Conservation (phyloP, 2,113 vertebrate genomes). For the Lates calcarifer region DNA sequence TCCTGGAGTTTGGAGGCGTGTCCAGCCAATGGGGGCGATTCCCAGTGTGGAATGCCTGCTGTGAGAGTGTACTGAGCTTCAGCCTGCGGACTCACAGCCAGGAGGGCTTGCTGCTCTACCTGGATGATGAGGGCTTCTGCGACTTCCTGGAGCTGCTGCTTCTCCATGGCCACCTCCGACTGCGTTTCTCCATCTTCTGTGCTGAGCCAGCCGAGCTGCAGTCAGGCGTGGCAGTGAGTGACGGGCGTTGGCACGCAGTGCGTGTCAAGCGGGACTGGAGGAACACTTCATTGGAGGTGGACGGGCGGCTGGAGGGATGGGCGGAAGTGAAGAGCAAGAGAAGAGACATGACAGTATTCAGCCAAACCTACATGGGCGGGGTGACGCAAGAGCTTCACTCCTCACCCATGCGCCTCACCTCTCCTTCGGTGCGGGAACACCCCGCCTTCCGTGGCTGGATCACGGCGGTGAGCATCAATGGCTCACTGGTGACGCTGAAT, state of each 20-base stretch:
- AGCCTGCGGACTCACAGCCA: slow-evolving; percentile 98
- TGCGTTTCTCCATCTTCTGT: slow-evolving; percentile 99
- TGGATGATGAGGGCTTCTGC: slow-evolving; percentile 98
- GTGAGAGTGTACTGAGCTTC: slow-evolving; percentile 98
- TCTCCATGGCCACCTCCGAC: slow-evolving; percentile 92
- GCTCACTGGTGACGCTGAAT: slow-evolving; percentile 84
- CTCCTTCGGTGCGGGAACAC: slow-evolving; percentile 89
- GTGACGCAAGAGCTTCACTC: slow-evolving; percentile 92
- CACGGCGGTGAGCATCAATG: slow-evolving; percentile 91
- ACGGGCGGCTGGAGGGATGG: slow-evolving; percentile 91
- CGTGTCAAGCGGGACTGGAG: slow-evolving; percentile 94
- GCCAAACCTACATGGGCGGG: slow-evolving; percentile 94
- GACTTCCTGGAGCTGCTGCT: slow-evolving; percentile 98
- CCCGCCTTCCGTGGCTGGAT: slow-evolving; percentile 96
- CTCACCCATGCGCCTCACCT: slow-evolving; percentile 91
- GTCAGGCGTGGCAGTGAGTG: slow-evolving; percentile 92
- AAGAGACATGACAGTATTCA: slow-evolving; percentile 98
- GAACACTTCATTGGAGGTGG: slow-evolving; percentile 95
- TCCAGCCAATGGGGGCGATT: slow-evolving; percentile 98
- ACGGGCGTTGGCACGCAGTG: slow-evolving; percentile 93
- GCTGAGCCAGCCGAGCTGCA: slow-evolving; percentile 94
- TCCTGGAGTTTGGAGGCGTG: slow-evolving; percentile 94
- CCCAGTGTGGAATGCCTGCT: slow-evolving; percentile 99
- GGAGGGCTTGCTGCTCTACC: slow-evolving; percentile 96
- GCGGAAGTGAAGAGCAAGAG: slow-evolving; percentile 97